These are phyloP conservation scores for Morbakka virulenta DNA, from an alignment of 30 jellyfish, hydroid and myxozoan species.

Conservation along the genomic window DNA sequence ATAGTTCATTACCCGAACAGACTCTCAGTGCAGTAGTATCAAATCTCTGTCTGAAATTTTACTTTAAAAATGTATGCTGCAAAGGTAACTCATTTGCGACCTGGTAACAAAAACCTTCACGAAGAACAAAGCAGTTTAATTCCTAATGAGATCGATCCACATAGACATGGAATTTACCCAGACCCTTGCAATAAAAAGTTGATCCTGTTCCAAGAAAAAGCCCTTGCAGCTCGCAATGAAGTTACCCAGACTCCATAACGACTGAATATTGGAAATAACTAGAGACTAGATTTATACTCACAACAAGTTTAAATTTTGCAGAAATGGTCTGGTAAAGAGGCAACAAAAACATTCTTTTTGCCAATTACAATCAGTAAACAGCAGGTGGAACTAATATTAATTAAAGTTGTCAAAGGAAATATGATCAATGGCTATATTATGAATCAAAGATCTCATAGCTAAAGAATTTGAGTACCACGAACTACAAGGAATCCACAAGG, in stretches of 20 bases:
- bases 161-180: neutral
- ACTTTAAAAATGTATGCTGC: too few species aligned
- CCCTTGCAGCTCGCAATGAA: neutral
- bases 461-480: slow-evolving; percentile 31
- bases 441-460: neutral
- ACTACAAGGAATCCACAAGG: slow-evolving; percentile 17
- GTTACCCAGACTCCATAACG: slow-evolving; percentile 1
- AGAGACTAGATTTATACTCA: neutral
- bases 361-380: slow-evolving; percentile 9
- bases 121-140: neutral
- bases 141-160: slow-evolving; percentile 1
- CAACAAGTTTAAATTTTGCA: neutral
- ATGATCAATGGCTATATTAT: slow-evolving; percentile 5
- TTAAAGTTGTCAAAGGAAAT: neutral
- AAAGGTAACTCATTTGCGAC: too few species aligned
- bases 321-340: neutral
- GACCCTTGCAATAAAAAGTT: slow-evolving; percentile 3
- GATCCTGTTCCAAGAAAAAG: slow-evolving; percentile 2
- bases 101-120: too few species aligned
- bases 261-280: neutral
- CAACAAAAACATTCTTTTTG: neutral
- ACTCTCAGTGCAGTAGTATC: too few species aligned
- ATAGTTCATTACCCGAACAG: too few species aligned
- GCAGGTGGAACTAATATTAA: neutral
- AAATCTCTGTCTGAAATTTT: too few species aligned